phyloP scores from a whole-genome alignment of 2,113 vertebrate species.

The Eurypyga helias region DNA sequence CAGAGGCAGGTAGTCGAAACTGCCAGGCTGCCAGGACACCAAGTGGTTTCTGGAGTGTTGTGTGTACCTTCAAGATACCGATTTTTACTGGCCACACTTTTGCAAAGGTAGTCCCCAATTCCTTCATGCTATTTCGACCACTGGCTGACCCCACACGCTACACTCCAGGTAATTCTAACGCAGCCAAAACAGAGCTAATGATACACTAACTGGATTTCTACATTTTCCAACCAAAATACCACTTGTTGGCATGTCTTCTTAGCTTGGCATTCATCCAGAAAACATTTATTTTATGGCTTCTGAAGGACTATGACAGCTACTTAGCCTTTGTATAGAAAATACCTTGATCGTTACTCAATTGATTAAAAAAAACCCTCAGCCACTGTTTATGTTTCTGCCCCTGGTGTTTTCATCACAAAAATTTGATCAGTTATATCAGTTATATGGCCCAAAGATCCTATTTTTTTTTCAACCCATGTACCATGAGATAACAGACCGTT shows the following conservation, averaged over 20 bases:
- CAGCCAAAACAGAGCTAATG: neutral
- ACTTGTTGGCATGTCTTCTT: neutral
- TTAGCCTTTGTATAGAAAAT: neutral
- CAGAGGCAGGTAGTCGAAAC: neutral
- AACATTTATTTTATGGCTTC: neutral
- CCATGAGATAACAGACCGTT: fast-evolving
- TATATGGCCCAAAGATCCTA: fast-evolving
- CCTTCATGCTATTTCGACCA: neutral
- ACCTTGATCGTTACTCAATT: neutral
- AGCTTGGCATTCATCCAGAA: neutral
- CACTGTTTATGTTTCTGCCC: neutral
- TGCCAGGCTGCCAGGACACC: neutral
- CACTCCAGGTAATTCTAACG: neutral
- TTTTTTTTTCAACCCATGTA: neutral
- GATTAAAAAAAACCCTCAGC: neutral
- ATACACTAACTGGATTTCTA: neutral
- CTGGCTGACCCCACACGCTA: neutral
- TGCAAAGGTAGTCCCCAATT: neutral
- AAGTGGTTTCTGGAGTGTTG: neutral
- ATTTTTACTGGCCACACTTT: neutral
- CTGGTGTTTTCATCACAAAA: neutral
- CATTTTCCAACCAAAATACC: neutral
- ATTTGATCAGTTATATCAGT: neutral
- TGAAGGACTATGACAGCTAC: neutral
- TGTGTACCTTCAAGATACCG: fast-evolving